Evolutionary conservation across 2,888 invertebrate species (phyloP).

Genomic region (Heliconius aoede): DNA sequence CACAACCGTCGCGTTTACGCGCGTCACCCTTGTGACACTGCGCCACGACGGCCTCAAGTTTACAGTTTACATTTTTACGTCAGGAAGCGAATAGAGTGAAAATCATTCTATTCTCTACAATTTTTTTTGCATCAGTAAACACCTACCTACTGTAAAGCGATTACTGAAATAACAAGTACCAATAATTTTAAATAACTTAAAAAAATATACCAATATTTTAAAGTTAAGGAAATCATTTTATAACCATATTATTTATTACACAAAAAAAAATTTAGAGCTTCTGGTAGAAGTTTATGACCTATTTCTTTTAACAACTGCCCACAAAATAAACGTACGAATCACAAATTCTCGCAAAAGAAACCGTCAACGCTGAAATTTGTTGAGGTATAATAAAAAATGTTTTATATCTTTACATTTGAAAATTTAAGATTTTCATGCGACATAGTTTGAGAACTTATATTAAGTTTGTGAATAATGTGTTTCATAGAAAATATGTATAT

Average conservation of each 20-base stretch:
- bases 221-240: background rate
- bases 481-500: background rate
- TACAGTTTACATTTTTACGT: no score
- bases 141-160: no score
- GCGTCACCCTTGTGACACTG: no score
- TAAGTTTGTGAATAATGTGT: background rate
- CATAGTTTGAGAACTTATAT: background rate
- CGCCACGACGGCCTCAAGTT: no score
- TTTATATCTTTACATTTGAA: background rate
- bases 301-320: background rate
- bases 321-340: background rate
- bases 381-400: conserved; percentile 6
- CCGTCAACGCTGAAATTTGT: background rate
- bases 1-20: no score
- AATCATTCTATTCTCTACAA: no score
- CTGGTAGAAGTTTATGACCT: background rate
- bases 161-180: no score
- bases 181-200: no score
- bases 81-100: no score
- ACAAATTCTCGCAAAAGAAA: conserved; percentile 1
- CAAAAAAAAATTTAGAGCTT: background rate
- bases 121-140: no score
- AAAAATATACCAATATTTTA: background rate
- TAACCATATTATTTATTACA: background rate
- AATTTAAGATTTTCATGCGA: background rate